These are phyloP conservation scores for Enteromius anoplus DNA, from an alignment of 2,797 vertebrate genomes.

Conservation along the genomic window DNA sequence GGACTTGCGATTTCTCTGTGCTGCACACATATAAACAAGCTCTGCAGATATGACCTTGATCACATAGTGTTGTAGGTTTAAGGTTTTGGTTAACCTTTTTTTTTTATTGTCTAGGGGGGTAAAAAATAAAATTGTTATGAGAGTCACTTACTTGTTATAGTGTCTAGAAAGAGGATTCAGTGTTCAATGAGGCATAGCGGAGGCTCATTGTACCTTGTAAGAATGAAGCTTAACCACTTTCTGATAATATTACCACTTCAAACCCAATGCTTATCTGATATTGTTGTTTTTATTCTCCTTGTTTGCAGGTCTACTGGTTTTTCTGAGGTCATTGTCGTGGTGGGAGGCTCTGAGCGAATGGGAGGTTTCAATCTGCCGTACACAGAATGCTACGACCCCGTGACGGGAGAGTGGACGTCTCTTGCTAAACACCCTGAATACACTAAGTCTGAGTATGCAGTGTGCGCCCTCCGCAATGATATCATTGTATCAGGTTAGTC, in stretches of 20 bases:
- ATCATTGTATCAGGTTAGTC: slow-evolving; percentile 95
- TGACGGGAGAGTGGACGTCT: slow-evolving; percentile 96
- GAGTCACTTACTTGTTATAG: too few relatives aligned
- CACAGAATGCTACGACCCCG: slow-evolving; percentile 95
- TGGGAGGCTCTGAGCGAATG: slow-evolving; percentile 94
- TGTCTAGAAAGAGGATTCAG: not conserved
- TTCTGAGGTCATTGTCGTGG: slow-evolving; percentile 97
- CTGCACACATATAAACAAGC: not conserved
- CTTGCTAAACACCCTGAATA: slow-evolving; percentile 96
- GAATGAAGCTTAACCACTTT: not conserved
- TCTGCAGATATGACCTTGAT: not conserved
- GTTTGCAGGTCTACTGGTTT: slow-evolving; percentile 89
- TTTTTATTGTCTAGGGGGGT: not conserved
- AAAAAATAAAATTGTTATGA: not conserved
- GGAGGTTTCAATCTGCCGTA: slow-evolving; percentile 97
- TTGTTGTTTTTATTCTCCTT: not conserved
- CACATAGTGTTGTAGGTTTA: not conserved
- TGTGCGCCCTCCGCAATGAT: slow-evolving; percentile 96
- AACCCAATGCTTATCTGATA: not conserved
- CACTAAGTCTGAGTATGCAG: slow-evolving; percentile 96
- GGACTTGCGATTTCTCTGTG: not conserved
- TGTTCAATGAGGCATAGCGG: not conserved
- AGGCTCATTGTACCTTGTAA: not conserved
- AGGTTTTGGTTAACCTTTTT: not conserved
- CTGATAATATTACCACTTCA: slow-evolving; percentile 2